phyloP scores from a whole-genome alignment of 2,113 vertebrate species.

The Boulengerochromis microlepis region DNA sequence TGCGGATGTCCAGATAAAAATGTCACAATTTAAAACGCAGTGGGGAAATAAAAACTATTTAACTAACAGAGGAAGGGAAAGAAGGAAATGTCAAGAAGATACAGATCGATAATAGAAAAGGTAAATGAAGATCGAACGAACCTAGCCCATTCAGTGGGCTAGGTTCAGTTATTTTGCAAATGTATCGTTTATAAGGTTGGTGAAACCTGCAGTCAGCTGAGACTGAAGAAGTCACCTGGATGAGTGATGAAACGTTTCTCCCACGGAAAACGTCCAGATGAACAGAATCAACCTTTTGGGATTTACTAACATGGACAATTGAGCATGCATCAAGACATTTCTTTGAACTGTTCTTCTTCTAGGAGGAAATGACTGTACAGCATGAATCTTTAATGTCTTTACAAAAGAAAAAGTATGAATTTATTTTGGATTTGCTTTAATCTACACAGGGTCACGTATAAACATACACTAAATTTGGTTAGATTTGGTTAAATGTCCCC shows the following conservation, averaged over 20 bases:
- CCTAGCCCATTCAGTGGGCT: fast-evolving
- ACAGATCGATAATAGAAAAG: neutral
- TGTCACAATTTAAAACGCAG: constrained; percentile 28
- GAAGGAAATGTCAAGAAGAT: neutral
- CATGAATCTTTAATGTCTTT: neutral
- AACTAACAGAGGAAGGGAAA: neutral
- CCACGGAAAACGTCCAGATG: neutral
- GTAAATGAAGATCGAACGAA: neutral
- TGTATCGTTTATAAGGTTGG: fast-evolving
- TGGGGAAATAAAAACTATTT: constrained; percentile 20
- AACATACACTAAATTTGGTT: neutral
- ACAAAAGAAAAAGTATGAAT: neutral
- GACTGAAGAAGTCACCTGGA: neutral
- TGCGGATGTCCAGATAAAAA: constrained; percentile 40
- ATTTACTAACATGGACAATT: fast-evolving
- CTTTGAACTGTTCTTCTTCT: neutral
- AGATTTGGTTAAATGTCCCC: neutral
- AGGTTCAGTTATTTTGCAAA: fast-evolving
- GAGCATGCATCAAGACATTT: neutral
- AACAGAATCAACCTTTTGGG: fast-evolving
- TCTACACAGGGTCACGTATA: neutral
- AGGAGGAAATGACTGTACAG: neutral
- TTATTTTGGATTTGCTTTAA: neutral
- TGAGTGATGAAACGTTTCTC: neutral
- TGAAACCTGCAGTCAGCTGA: neutral